A percentile compares a stretch with the other conserved stretches of the same genome.
Conservation (phyloP, 2,888 invertebrate species). For the Scaptomyza parva region DNA sequence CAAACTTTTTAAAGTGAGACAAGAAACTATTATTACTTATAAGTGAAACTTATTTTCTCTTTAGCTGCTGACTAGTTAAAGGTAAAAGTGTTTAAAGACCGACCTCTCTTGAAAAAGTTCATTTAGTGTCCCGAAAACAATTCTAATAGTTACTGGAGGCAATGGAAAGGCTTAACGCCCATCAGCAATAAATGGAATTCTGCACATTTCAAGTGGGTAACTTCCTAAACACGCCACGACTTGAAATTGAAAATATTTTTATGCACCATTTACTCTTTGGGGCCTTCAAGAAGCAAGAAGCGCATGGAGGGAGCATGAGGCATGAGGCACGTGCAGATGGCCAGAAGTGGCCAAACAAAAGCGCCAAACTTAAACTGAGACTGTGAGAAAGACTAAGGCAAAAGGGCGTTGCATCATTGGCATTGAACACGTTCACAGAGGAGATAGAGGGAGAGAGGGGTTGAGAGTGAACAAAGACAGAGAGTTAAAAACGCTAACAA, state of each 20-base stretch:
- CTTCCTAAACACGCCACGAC: constrained; percentile 39
- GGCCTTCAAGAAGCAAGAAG: constrained; percentile 7
- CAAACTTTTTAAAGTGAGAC: too few relatives aligned
- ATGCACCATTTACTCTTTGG: constrained; percentile 50
- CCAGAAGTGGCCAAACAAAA: constrained; percentile 45
- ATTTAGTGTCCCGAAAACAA: constrained; percentile 16
- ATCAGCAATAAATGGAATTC: constrained; percentile 41
- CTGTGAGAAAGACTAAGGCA: constrained; percentile 11
- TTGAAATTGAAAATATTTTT: constrained; percentile 62
- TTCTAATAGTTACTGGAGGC: constrained; percentile 33
- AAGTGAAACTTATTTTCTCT: not conserved
- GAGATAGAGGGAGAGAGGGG: constrained; percentile 2
- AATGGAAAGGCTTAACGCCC: constrained; percentile 20
- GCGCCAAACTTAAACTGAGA: constrained; percentile 24
- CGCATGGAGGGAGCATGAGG: constrained; percentile 30
- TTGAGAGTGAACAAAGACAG: constrained; percentile 29
- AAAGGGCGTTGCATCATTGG: constrained; percentile 47
- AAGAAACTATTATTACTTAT: too few relatives aligned
- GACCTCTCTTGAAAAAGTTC: not conserved
- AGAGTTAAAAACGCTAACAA: constrained; percentile 64
- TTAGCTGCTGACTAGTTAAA: not conserved
- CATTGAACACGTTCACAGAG: constrained; percentile 40
- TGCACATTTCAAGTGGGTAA: constrained; percentile 32
- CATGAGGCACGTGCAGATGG: constrained; percentile 49
- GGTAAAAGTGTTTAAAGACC: not conserved